phyloP scores from a whole-genome alignment of 2,113 vertebrate genomes.

The Scatophagus argus region DNA sequence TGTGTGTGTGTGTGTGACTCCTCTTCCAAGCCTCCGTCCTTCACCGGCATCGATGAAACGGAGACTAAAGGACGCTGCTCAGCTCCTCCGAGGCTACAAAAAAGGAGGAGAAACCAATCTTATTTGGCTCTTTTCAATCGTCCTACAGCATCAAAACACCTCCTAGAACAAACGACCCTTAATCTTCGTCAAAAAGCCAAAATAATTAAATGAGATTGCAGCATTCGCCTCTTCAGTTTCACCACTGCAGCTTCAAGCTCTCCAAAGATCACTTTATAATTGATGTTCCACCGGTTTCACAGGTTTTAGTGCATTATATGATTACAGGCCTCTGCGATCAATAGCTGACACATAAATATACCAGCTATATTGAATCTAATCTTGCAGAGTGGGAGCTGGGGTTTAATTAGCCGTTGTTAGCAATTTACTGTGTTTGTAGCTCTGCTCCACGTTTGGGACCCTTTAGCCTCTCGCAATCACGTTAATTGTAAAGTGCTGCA shows the following conservation, averaged over 20 bases:
- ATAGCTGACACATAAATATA: conserved; percentile 66
- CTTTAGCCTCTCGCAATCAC: conserved; percentile 49
- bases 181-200: conserved; percentile 27
- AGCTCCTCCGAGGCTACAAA: conserved; percentile 13
- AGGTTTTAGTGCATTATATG: conserved; percentile 53
- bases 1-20: background rate
- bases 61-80: conserved; percentile 22
- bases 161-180: conserved; percentile 31
- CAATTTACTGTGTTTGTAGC: conserved; percentile 47
- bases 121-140: conserved; percentile 34
- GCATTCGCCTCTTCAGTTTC: background rate
- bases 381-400: conserved; percentile 57
- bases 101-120: conserved; percentile 18
- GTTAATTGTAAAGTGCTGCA: conserved; percentile 49
- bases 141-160: conserved; percentile 59
- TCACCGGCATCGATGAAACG: conserved; percentile 19
- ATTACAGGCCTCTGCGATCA: conserved; percentile 62
- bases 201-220: conserved; percentile 1
- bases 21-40: conserved; percentile 19
- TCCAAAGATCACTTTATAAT: conserved; percentile 63
- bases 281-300: conserved; percentile 53
- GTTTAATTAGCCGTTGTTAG: conserved; percentile 68
- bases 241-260: background rate
- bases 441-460: conserved; percentile 38
- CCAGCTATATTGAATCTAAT: conserved; percentile 49